Conservation (phyloP, 2,888 invertebrate genomes). For the Hipparchia sbordonii region DNA sequence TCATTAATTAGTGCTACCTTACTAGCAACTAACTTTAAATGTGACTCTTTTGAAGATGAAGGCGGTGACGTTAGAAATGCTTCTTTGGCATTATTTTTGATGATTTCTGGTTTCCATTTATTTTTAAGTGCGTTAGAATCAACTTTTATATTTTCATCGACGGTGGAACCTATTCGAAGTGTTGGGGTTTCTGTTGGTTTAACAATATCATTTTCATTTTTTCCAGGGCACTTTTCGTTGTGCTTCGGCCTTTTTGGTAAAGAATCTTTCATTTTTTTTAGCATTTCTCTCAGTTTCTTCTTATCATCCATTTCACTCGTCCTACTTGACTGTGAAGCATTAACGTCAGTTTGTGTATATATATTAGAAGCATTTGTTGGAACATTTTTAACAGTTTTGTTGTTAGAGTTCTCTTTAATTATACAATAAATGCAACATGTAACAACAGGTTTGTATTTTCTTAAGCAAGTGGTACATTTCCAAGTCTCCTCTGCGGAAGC, state of each 20-base stretch:
- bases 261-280: slow-evolving; percentile 90
- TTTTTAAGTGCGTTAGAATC: background rate
- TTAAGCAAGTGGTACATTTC: slow-evolving; percentile 68
- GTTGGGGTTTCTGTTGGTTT: slow-evolving; percentile 62
- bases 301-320: slow-evolving; percentile 68
- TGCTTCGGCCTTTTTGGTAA: slow-evolving; percentile 84
- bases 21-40: slow-evolving; percentile 13
- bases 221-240: slow-evolving; percentile 30
- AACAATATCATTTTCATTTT: slow-evolving; percentile 38
- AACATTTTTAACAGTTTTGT: slow-evolving; percentile 37
- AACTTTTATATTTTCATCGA: slow-evolving; percentile 13
- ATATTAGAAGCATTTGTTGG: slow-evolving; percentile 46
- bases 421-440: slow-evolving; percentile 60
- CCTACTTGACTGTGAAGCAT: slow-evolving; percentile 21
- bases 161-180: slow-evolving; percentile 60
- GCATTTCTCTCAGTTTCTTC: slow-evolving; percentile 86
- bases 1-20: slow-evolving; percentile 2
- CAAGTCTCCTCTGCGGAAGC: slow-evolving; percentile 49
- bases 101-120: background rate
- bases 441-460: slow-evolving; percentile 63
- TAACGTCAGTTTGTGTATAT: slow-evolving; percentile 56
- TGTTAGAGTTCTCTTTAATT: slow-evolving; percentile 44
- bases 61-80: slow-evolving; percentile 24
- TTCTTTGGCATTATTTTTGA: slow-evolving; percentile 31
- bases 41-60: slow-evolving; percentile 29